Evolutionary conservation across 2,113 vertebrate species (phyloP), one percentile per base, ranked within the genome.

Genomic region (Delphinus delphis): DNA sequence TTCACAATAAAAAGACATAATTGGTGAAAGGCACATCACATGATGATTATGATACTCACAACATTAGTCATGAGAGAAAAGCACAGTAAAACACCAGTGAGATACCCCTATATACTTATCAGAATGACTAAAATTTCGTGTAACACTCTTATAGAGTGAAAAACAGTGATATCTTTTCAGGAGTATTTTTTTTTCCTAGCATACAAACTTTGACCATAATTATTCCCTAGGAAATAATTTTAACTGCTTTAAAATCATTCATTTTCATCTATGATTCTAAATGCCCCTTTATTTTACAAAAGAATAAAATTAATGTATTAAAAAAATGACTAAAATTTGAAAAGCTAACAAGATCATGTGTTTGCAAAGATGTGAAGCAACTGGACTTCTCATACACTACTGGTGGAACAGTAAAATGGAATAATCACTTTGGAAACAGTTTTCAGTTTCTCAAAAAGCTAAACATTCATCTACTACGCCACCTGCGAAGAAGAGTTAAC

Each of bases 401-500:
- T 80, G 26, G 10, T 55, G 21, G 4, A 25, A 84, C 1, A 81
- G 38, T 80, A 94, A 87, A 93, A 70, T 47, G 44, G 1, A 70
- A 70, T 28, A 76, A 53, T 47, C 60, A 81, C 21, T 92, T 62
- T 81, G 67, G 53, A 83, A 60, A 83, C 8, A 94, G 58, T 87
- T 90, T 81, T 90, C 38, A 33, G 47, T 62, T 89, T 90, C 67
- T 86, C 88, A 67, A 92, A 94, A 90, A 81, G 25, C 33, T 93
- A 82, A 81, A 74, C 11, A 68, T 53, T 58, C 8, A 88, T 58
- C 70, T 74, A 76, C 26, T 12, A n/a, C 20, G 31, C 76, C 53
- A 87, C 62, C 70, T 65, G 33, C 58, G 50, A 90, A 68, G 41
- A 96, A 90, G 89, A 8, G 31, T 55, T 55, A 55, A 55, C 31